phyloP scores from a whole-genome alignment of 1,140 invertebrate genomes.

The Platorchestia sp. region DNA sequence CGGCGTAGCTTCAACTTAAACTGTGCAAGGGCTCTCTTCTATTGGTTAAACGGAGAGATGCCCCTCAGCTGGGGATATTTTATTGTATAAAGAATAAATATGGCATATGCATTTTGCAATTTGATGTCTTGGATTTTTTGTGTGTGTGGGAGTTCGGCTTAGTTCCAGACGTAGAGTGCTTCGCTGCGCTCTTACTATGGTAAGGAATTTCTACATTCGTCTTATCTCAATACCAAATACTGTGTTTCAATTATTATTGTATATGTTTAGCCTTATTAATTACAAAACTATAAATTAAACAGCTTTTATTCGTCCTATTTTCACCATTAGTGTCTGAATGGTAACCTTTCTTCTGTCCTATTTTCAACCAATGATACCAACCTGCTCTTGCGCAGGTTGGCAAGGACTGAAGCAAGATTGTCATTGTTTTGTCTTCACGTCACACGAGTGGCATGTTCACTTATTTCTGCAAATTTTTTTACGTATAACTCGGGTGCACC shows the following conservation, averaged over 20 bases:
- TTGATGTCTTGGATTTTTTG: background rate
- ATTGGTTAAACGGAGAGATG: background rate
- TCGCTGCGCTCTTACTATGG: background rate
- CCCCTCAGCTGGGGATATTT: background rate
- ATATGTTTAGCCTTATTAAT: constrained; percentile 24
- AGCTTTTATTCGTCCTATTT: background rate
- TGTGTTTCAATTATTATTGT: constrained; percentile 15
- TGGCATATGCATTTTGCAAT: background rate
- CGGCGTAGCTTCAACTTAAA: too few species aligned
- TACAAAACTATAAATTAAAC: background rate
- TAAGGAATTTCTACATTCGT: background rate
- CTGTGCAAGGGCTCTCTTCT: background rate
- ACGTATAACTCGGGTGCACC: too few species aligned
- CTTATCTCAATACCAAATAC: constrained; percentile 28
- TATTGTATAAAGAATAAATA: background rate
- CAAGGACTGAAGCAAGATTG: too few species aligned
- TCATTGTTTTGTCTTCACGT: too few species aligned
- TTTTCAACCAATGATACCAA: background rate
- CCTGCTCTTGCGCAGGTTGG: background rate
- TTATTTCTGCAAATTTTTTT: too few species aligned
- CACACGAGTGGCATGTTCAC: too few species aligned
- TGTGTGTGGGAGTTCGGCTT: background rate
- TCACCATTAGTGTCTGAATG: background rate
- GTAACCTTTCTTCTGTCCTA: background rate
- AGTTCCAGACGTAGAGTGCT: background rate